Evolutionary conservation across 2,113 vertebrate genomes (phyloP).

Genomic region (Boulengeromyrus knoepffleri): DNA sequence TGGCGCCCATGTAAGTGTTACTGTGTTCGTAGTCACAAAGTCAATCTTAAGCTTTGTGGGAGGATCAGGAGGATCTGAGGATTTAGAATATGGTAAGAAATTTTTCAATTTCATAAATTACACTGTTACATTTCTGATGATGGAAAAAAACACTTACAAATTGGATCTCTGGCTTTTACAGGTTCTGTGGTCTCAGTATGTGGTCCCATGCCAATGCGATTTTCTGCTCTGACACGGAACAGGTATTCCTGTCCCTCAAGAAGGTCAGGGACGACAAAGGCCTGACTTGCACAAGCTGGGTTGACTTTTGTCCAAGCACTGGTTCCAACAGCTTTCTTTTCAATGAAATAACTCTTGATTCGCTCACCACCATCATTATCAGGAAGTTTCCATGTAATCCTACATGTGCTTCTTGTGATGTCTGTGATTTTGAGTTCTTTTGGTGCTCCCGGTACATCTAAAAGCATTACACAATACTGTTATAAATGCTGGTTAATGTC

Average conservation of each 20-base stretch:
- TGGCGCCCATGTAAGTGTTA: conserved; percentile 82
- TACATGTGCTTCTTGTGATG: conserved; percentile 79
- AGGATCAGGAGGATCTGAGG: conserved; percentile 86
- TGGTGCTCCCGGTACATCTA: conserved; percentile 89
- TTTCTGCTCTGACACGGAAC: conserved; percentile 91
- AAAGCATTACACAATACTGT: neutral
- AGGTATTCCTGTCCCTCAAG: conserved; percentile 88
- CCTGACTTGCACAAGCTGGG: conserved; percentile 79
- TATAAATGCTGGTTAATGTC: neutral
- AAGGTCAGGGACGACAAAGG: conserved; percentile 84
- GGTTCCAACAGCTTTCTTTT: conserved; percentile 83
- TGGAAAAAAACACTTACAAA: conserved; percentile 68
- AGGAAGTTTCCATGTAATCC: conserved; percentile 93
- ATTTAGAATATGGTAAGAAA: neutral
- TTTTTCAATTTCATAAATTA: neutral
- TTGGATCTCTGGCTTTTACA: conserved; percentile 83
- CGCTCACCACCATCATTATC: conserved; percentile 93
- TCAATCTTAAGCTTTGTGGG: conserved; percentile 87
- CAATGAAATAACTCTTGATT: conserved; percentile 93
- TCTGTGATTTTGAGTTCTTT: conserved; percentile 93
- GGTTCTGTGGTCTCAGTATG: conserved; percentile 80
- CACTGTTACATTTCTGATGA: neutral
- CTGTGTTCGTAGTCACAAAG: conserved; percentile 84
- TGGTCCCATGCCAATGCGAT: conserved; percentile 83
- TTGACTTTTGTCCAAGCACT: conserved; percentile 93